A percentile compares a stretch with the other conserved stretches of the same genome.
These are phyloP conservation scores for Nicator chloris DNA, from an alignment of 2,113 vertebrate species.

Conservation along the genomic window DNA sequence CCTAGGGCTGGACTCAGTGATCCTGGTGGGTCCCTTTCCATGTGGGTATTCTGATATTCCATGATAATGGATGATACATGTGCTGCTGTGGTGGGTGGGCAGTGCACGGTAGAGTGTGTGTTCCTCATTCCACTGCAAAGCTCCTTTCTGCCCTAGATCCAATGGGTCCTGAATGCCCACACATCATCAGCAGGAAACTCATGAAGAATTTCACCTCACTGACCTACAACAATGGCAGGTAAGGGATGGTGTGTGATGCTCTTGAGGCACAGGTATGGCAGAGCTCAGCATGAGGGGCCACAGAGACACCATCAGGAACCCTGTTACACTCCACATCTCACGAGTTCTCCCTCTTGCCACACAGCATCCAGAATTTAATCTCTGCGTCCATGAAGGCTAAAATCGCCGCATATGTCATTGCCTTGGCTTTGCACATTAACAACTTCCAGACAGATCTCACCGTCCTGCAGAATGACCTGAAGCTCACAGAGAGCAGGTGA, in stretches of 20 bases:
- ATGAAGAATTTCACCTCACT: constrained; percentile 75
- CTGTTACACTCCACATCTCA: neutral
- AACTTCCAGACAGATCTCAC: constrained; percentile 76
- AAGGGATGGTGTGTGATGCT: neutral
- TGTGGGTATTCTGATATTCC: accelerated
- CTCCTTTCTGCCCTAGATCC: constrained; percentile 60
- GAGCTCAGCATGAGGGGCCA: neutral
- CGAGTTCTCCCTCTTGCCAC: neutral
- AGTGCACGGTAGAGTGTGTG: too few relatives aligned
- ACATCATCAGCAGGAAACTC: constrained; percentile 70
- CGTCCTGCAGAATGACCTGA: constrained; percentile 72
- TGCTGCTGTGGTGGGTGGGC: neutral
- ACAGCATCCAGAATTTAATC: constrained; percentile 73
- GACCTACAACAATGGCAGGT: constrained; percentile 77
- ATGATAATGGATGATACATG: neutral
- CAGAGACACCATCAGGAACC: neutral
- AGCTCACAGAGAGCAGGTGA: constrained; percentile 75
- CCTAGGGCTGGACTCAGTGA: neutral
- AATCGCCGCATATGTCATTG: constrained; percentile 65
- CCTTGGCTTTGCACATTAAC: constrained; percentile 75
- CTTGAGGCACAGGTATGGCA: accelerated
- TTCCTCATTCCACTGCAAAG: neutral
- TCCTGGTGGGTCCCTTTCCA: neutral
- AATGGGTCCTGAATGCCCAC: constrained; percentile 68
- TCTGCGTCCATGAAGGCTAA: constrained; percentile 78